phyloP scores from a whole-genome alignment of 2,888 invertebrate genomes.

The Calliphora vomitoria region DNA sequence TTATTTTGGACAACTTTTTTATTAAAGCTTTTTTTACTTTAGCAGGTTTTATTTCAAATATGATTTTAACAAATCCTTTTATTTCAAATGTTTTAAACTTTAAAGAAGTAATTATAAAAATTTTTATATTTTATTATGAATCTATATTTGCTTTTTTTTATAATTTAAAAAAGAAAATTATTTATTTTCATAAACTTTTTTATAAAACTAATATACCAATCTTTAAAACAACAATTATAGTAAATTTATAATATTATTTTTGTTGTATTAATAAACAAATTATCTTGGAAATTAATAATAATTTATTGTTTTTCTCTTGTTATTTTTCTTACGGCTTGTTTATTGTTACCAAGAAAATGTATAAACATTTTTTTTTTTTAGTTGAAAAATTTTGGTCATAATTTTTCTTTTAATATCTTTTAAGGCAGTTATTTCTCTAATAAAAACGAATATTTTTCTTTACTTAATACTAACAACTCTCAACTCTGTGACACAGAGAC shows the following conservation, averaged over 20 bases:
- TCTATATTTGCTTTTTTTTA: too few species aligned
- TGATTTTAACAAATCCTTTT: too few species aligned
- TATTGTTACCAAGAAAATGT: not conserved
- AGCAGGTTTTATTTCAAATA: too few species aligned
- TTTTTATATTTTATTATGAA: too few species aligned
- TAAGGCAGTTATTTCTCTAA: slow-evolving; percentile 44
- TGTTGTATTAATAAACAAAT: slow-evolving; percentile 17
- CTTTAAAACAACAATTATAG: not conserved
- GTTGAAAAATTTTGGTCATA: slow-evolving; percentile 46
- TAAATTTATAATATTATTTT: not conserved
- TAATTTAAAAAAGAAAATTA: too few species aligned
- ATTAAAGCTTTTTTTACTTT: too few species aligned
- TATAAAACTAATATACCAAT: not conserved
- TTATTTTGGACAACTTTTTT: too few species aligned
- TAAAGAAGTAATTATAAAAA: too few species aligned
- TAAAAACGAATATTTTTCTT: slow-evolving; percentile 41
- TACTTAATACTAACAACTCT: slow-evolving; percentile 20
- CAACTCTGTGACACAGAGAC: not conserved
- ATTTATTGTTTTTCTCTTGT: slow-evolving; percentile 21
- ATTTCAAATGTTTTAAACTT: too few species aligned
- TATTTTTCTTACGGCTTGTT: not conserved
- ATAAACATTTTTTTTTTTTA: not conserved
- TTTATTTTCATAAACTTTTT: too few species aligned
- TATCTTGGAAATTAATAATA: slow-evolving; percentile 42
- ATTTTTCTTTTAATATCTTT: slow-evolving; percentile 55